Conservation (phyloP, 1,140 invertebrate genomes). For the Octopus sinensis region DNA sequence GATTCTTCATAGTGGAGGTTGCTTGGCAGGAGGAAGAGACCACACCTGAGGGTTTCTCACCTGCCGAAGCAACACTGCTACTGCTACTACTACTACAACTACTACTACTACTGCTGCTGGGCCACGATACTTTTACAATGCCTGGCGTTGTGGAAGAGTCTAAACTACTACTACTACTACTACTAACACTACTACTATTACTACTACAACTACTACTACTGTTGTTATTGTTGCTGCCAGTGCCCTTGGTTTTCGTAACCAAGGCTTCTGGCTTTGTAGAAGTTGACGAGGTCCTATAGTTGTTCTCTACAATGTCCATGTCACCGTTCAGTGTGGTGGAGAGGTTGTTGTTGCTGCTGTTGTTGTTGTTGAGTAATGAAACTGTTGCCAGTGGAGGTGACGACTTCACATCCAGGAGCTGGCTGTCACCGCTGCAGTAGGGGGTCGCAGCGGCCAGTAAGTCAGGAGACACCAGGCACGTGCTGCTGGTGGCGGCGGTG, state of each 20-base stretch:
- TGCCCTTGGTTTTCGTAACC: slow-evolving; percentile 36
- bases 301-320: slow-evolving; percentile 32
- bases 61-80: slow-evolving; percentile 18
- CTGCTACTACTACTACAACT: slow-evolving; percentile 19
- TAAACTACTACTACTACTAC: neutral
- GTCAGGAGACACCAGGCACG: neutral
- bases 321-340: slow-evolving; percentile 31
- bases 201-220: too few species aligned
- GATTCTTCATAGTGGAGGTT: slow-evolving; percentile 34
- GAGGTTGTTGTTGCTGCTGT: neutral
- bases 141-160: slow-evolving; percentile 24
- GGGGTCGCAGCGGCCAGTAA: neutral
- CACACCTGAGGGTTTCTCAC: neutral
- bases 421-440: neutral
- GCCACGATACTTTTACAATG: slow-evolving; percentile 36
- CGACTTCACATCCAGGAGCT: neutral
- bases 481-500: neutral
- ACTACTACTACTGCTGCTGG: slow-evolving; percentile 25
- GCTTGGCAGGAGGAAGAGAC: neutral
- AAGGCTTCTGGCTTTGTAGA: slow-evolving; percentile 28
- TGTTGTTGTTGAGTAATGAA: slow-evolving; percentile 34
- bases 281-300: slow-evolving; percentile 11
- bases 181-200: too few species aligned
- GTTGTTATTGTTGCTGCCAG: slow-evolving; percentile 21
- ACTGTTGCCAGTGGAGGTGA: slow-evolving; percentile 17